phyloP scores from a whole-genome alignment of 2,888 invertebrate genomes.

The Ectobius pallidus region DNA sequence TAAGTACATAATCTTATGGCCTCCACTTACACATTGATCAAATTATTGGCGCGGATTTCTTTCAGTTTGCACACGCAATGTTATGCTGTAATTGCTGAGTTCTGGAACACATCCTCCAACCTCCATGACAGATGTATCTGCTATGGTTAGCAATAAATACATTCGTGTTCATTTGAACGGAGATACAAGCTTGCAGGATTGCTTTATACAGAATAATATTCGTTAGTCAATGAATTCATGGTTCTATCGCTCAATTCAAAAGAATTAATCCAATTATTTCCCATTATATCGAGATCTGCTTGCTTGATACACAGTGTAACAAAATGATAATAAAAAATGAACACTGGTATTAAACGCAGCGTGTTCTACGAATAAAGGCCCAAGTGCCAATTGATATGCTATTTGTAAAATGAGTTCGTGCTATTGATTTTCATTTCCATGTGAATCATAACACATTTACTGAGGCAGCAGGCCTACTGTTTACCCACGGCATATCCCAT shows the following conservation, averaged over 20 bases:
- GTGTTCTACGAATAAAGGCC: conserved; percentile 11
- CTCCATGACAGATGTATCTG: conserved; percentile 12
- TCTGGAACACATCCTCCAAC: background rate
- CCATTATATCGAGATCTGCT: conserved; percentile 30
- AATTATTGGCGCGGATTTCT: no score
- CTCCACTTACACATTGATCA: no score
- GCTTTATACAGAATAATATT: conserved; percentile 21
- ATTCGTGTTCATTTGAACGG: conserved; percentile 19
- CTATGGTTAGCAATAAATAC: conserved; percentile 10
- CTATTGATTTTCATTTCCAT: conserved; percentile 8
- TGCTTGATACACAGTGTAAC: conserved; percentile 19
- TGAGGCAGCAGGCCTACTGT: no score
- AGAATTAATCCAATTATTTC: conserved; percentile 31
- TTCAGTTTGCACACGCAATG: no score
- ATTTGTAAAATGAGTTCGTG: conserved; percentile 3
- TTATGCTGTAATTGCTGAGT: no score
- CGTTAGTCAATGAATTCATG: conserved; percentile 25
- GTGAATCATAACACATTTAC: background rate
- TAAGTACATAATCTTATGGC: no score
- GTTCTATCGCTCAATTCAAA: conserved; percentile 23
- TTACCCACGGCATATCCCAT: no score
- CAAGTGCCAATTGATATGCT: conserved; percentile 26
- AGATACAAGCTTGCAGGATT: background rate
- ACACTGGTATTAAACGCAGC: conserved; percentile 21
- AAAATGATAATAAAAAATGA: conserved; percentile 26